Evolutionary conservation across 1,140 invertebrate species (phyloP).

Genomic region (Sinella curviseta): DNA sequence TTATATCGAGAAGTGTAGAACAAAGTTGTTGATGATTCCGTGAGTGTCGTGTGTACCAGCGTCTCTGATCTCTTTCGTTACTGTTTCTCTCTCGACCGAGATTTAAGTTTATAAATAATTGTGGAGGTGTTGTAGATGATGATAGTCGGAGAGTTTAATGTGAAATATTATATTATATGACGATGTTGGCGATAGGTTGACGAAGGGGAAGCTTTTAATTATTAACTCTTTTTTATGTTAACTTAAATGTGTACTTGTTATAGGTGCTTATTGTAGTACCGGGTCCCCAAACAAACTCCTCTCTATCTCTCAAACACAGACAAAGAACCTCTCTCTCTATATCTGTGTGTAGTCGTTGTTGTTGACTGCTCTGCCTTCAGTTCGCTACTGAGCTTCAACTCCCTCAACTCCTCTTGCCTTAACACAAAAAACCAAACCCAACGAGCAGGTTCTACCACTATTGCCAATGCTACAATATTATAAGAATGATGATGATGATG

Average conservation of each 20-base stretch:
- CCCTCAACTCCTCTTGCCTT: background rate
- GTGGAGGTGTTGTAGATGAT: no score
- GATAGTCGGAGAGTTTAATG: no score
- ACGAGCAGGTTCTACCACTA: background rate
- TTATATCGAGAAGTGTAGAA: no score
- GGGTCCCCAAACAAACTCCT: background rate
- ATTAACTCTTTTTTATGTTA: background rate
- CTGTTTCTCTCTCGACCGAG: no score
- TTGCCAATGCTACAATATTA: background rate
- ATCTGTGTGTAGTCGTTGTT: constrained; percentile 26
- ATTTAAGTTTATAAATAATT: no score
- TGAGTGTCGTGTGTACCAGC: no score
- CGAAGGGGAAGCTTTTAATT: no score
- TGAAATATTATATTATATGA: no score
- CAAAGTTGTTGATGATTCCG: no score
- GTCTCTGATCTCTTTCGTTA: no score
- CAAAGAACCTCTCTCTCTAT: background rate
- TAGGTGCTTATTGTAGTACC: background rate
- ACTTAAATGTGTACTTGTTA: background rate
- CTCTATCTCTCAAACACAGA: background rate
- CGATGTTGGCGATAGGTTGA: no score
- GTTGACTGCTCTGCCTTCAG: constrained; percentile 37
- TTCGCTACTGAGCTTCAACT: constrained; percentile 34
- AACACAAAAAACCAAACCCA: background rate
- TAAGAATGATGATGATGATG: background rate